A percentile compares a stretch with the other conserved stretches of the same genome.
These are phyloP conservation scores for Galemys pyrenaicus DNA, from an alignment of 2,113 vertebrate genomes.

Conservation along the genomic window DNA sequence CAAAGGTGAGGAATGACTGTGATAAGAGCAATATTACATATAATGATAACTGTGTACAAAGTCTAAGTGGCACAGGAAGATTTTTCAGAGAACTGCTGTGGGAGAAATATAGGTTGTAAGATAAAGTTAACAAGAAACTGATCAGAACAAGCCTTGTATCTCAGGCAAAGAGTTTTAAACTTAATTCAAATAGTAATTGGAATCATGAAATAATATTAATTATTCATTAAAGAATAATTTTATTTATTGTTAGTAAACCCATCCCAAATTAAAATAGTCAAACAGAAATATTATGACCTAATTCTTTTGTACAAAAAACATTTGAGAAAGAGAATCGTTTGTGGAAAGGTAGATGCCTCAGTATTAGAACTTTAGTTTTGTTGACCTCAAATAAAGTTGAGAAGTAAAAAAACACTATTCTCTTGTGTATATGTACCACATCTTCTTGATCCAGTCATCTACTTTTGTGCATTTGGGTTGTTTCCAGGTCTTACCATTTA, in stretches of 20 bases:
- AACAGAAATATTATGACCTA: background rate
- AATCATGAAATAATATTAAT: background rate
- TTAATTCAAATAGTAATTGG: background rate
- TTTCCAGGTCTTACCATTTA: no score
- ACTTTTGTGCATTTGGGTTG: no score
- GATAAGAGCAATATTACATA: background rate
- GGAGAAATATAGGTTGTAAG: background rate
- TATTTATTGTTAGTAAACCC: background rate
- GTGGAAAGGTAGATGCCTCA: background rate
- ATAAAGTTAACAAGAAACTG: background rate
- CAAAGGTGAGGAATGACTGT: accelerated
- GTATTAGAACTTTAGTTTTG: background rate
- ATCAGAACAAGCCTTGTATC: background rate
- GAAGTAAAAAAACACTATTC: no score
- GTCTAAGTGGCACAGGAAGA: background rate
- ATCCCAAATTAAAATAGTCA: background rate
- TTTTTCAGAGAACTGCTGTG: background rate
- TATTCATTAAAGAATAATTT: no score
- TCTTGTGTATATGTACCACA: no score
- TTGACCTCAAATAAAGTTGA: background rate
- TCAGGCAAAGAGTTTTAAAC: background rate
- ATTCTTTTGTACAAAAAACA: background rate
- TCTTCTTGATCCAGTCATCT: no score
- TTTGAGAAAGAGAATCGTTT: background rate
- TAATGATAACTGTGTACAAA: background rate